These are phyloP conservation scores for Macroramphosus scolopax DNA, from an alignment of 2,797 vertebrate genomes.

Conservation along the genomic window DNA sequence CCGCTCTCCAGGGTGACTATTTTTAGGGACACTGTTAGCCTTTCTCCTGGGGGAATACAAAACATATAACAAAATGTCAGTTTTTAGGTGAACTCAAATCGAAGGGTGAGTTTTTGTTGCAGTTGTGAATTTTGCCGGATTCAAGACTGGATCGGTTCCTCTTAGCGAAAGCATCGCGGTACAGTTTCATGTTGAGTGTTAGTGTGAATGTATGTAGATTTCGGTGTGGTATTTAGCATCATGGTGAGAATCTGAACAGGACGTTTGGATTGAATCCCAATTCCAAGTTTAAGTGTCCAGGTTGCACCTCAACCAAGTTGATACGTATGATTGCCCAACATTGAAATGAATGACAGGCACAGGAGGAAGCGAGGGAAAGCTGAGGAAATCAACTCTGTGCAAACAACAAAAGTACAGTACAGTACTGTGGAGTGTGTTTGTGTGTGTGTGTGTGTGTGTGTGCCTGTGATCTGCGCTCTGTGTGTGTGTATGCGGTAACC, in stretches of 20 bases:
- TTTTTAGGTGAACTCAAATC: no score
- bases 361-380: constrained; percentile 52
- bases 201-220: constrained; percentile 43
- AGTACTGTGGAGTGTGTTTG: constrained; percentile 54
- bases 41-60: constrained; percentile 30
- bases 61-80: no score
- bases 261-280: constrained; percentile 41
- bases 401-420: constrained; percentile 75
- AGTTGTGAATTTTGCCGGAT: no score
- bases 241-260: constrained; percentile 46
- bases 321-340: constrained; percentile 46
- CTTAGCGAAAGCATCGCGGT: constrained; percentile 2
- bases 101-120: no score
- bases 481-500: constrained; percentile 68
- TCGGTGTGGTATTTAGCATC: constrained; percentile 55
- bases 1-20: constrained; percentile 35
- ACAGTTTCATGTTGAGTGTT: constrained; percentile 30
- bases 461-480: constrained; percentile 56
- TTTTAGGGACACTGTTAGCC: constrained; percentile 39
- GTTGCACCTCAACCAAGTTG: constrained; percentile 30
- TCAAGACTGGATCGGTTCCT: constrained; percentile 1
- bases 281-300: constrained; percentile 34
- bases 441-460: constrained; percentile 35
- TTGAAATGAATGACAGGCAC: constrained; percentile 56
- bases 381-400: constrained; percentile 59